A percentile compares a stretch with the other conserved stretches of the same genome.
These are phyloP conservation scores for Gerris lacustris DNA, from an alignment of 2,888 invertebrate species.

Conservation along the genomic window DNA sequence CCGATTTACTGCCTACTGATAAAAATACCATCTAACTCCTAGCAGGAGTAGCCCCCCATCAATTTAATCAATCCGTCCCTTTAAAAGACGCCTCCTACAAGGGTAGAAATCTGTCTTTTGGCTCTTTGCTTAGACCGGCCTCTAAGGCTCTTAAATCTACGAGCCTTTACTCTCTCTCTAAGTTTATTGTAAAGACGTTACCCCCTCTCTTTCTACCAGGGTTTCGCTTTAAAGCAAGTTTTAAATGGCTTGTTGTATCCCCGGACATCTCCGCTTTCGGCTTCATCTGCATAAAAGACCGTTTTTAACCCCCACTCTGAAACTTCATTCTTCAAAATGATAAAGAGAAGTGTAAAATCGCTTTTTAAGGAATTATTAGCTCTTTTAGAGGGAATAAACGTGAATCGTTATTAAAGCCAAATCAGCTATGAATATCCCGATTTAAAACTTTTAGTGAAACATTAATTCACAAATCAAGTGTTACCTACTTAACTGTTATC, in stretches of 20 bases:
- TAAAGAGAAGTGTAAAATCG: too few relatives aligned
- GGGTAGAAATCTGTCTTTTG: conserved; percentile 5
- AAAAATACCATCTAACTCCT: conserved; percentile 3
- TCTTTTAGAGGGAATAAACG: too few relatives aligned
- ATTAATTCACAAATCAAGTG: too few relatives aligned
- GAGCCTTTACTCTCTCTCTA: background rate
- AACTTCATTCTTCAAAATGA: too few relatives aligned
- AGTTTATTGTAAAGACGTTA: conserved; percentile 5
- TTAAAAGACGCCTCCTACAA: conserved; percentile 3
- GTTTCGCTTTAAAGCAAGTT: conserved; percentile 5
- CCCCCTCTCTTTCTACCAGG: background rate
- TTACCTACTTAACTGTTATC: too few relatives aligned
- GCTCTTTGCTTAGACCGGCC: conserved; percentile 3
- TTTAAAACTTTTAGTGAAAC: too few relatives aligned
- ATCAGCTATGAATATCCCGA: too few relatives aligned
- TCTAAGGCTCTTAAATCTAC: conserved; percentile 1
- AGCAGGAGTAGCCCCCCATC: conserved; percentile 1
- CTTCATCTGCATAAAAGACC: conserved; percentile 1
- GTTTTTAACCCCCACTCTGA: background rate
- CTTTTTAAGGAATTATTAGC: too few relatives aligned
- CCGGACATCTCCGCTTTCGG: background rate
- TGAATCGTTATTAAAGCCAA: too few relatives aligned
- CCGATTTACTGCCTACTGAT: conserved; percentile 5
- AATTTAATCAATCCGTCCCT: conserved; percentile 3
- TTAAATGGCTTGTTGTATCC: conserved; percentile 3